These are phyloP conservation scores for Zoanthus sansibaricus DNA, from an alignment of 92 coral and sea anemone species.

Conservation along the genomic window DNA sequence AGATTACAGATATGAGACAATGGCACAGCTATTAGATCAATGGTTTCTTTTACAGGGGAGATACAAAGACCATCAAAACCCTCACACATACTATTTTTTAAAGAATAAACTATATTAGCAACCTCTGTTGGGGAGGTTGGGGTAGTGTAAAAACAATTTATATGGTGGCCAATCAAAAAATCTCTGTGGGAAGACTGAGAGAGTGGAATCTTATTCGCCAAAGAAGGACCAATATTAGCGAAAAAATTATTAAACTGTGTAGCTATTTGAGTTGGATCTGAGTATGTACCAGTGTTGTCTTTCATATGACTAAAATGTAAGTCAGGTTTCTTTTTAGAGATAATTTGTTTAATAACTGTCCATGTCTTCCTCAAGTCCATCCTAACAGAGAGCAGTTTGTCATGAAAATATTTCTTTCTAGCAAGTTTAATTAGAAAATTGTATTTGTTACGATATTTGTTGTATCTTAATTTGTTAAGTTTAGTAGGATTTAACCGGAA, in stretches of 20 bases:
- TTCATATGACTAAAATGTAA: slow-evolving; percentile 34
- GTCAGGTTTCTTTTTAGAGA: not conserved
- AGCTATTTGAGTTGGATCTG: slow-evolving; percentile 50
- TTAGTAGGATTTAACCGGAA: too few relatives aligned
- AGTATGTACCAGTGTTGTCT: slow-evolving; percentile 35
- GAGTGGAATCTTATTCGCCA: too few relatives aligned
- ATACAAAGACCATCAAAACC: slow-evolving; percentile 45
- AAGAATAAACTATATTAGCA: too few relatives aligned
- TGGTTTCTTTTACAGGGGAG: slow-evolving; percentile 19
- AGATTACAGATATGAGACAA: slow-evolving; percentile 47
- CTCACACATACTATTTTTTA: slow-evolving; percentile 23
- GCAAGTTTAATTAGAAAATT: too few relatives aligned
- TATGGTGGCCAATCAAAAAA: too few relatives aligned
- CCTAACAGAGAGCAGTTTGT: slow-evolving; percentile 28
- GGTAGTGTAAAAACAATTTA: too few relatives aligned
- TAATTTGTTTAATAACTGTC: too few relatives aligned
- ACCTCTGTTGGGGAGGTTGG: too few relatives aligned
- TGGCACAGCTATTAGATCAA: slow-evolving; percentile 35
- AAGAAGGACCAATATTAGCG: slow-evolving; percentile 32
- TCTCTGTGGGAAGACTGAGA: too few relatives aligned
- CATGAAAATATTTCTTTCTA: slow-evolving; percentile 44
- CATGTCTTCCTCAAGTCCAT: not conserved
- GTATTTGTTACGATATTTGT: too few relatives aligned
- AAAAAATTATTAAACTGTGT: slow-evolving; percentile 48
- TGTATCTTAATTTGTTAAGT: too few relatives aligned